Evolutionary conservation across 2,113 vertebrate genomes (phyloP), one percentile per base, ranked within the genome.

Genomic region (Cynoglossus semilaevis): DNA sequence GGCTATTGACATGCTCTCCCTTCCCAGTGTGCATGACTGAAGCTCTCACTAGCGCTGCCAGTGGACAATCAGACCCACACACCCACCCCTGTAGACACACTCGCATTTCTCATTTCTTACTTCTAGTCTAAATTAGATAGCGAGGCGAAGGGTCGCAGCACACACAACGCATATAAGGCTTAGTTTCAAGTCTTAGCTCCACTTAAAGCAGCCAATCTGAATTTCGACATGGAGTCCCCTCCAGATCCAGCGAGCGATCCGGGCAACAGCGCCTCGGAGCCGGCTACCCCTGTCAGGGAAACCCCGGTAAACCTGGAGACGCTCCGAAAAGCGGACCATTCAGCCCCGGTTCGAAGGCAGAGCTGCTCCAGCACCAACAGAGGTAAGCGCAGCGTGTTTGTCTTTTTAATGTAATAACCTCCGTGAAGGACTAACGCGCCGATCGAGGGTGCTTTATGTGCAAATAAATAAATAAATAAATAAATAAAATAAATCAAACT

Each of bases 151-250:
- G 89, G 89, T 87, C 91, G 89, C 88, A 88, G 93, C 91, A 89
- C 90, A 87, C 87, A 90, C 87, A 88, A 88, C 88, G 88, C 88
- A 70, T 65, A 91, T 75, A 91, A 89, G 38, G 38, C 22, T 88
- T 89, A 87, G 91, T 88, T 87, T 88, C 58, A 91, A 91, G 88
- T 79, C 67, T 61, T 56, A 84, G 75, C 76, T 55, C 57, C 72
- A 85, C 65, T 77, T 72, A 63, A 75, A 74, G 22, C 63, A 77
- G 80, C 63, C 29, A 82, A 83, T 57, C 85, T 80, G 69, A 89
- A 72, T 85, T 84, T 91, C 92, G 92, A 93, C 94, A 96, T 96
- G 94, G 94, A 96, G 92, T 93, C 94, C 88, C 93, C 93, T 89
- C 93, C 94, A 88, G 93, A 94, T 91, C 92, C 94, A 90, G 91